Base-by-base conservation (phyloP, 2,888 invertebrate species). In the Campopleginae sp. region DNA sequence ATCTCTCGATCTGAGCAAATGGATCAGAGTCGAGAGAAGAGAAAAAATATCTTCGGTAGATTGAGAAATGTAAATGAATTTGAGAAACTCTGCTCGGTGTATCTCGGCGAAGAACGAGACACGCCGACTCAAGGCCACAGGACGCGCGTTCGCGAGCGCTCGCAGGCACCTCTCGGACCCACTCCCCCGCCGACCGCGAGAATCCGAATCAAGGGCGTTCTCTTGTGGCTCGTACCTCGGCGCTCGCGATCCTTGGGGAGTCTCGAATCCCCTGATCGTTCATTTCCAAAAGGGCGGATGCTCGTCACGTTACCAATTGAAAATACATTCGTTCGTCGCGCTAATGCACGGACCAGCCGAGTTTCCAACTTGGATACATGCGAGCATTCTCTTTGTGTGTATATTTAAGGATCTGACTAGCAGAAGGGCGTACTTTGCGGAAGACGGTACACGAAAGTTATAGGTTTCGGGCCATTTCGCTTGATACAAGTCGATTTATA, bases 161-260 rank as follows among this genome's bases (percentile, higher is more conserved):
- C 90, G 90, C 90, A 90, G 90, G 90, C 42, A 23, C 38, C 38
- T 44, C 79, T 31, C 65, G 72, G 63, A 72, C 72, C 72, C 65
- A 70, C 93, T 92, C 92, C 91, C 92, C 92, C 92, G 91, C 91
- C 90, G 87, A 85, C 90, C 90, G 87, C 87, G 88, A 72, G 81
- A 92, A 90, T 90, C 90, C 91, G 90, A 93, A 92, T 93, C 92
- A 93, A 93, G 92, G 92, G 92, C 92, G 92, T 93, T 89, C 89
- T 89, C 89, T 85, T 12, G 86, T 65, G 76, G 82, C 72, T 46
- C 19, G 31, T 27, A 38, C 68, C 75, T 77, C 75, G 54, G 27
- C 61, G 71, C 46, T 38, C 61, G 46, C 14, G 33, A 61, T 44
- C 68, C 70, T 65, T 44, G 66, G 51, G 42, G 58, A 77, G 63